Base-by-base conservation (phyloP, 2,113 vertebrate species). In the Lepidothrix coronata region DNA sequence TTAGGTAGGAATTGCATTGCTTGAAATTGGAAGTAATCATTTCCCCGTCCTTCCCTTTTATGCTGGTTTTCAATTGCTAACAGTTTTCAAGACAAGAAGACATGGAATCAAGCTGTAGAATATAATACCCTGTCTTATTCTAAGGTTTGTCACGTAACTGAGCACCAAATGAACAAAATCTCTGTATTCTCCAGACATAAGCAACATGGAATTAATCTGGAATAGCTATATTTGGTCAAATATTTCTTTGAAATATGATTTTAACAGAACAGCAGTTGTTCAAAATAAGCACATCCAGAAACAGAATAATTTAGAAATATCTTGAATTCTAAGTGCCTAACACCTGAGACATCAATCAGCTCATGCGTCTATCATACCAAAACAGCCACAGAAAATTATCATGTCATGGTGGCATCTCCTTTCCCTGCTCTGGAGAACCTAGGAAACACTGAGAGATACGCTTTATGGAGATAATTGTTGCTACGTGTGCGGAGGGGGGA, bases 21-120 rank as follows among this genome's bases (percentile, higher is more conserved):
- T 93, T 80, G 66, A 87, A 76, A 93, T 59, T 85, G 61, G 66
- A 87, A 91, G 73, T 57, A 89, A 22, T 89, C 15, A 71, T 91
- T 91, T 89, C 52, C 33, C 24, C 14, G n/a, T 87, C 52, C 17
- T 91, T 80, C 67, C 27, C 15, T 86, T 93, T 89, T 78, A 78
- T 63, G 52, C 68, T 78, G 27, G 52, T 89, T 91, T 89, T 88
- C 74, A 80, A 30, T 76, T 95, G 52, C n/a, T 80, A 62, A 41
- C 55, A 49, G 30, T 63, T 95, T 78, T 65, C 65, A 89, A 75
- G 57, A 82, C 0, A 13, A 71, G 16, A 62, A 35, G 48, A 63
- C 9, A 20, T 74, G 54, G 35, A 85, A 91, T 82, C 63, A 91
- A 82, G 27, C 39, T 66, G 59, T 62, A 88, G 35, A 63, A 41